These are phyloP conservation scores for Fulmarus glacialis DNA, from an alignment of 2,113 vertebrate genomes.

Conservation along the genomic window DNA sequence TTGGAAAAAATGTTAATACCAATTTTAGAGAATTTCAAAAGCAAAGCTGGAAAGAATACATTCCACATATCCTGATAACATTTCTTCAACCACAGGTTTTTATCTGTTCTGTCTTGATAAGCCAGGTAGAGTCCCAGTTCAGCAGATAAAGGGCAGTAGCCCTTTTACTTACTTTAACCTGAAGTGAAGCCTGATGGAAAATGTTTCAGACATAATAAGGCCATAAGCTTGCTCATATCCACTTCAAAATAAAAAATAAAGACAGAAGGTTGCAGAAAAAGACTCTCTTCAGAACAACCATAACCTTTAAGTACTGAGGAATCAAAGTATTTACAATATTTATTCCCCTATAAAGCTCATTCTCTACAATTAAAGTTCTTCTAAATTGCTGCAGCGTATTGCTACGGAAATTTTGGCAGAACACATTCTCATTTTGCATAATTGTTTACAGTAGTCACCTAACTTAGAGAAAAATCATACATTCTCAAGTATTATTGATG, in stretches of 20 bases:
- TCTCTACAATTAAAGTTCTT: constrained; percentile 18
- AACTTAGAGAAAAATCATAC: neutral
- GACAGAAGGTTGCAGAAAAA: constrained; percentile 28
- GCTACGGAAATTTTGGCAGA: constrained; percentile 18
- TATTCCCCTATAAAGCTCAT: neutral
- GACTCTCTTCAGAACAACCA: neutral
- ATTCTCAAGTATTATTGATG: neutral
- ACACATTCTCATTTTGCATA: constrained; percentile 20
- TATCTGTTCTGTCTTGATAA: neutral
- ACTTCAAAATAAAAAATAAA: constrained; percentile 30
- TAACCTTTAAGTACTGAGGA: neutral
- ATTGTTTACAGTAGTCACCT: neutral
- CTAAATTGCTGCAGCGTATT: constrained; percentile 10
- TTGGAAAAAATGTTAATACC: neutral
- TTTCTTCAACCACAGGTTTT: neutral
- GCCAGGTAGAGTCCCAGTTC: neutral
- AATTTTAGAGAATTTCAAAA: neutral
- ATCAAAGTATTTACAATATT: constrained; percentile 51
- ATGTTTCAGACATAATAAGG: constrained; percentile 50
- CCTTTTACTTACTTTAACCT: constrained; percentile 19
- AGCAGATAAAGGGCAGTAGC: neutral
- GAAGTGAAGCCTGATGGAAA: constrained; percentile 30
- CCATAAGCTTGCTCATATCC: neutral
- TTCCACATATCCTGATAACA: neutral
- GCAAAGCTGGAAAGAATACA: neutral